phyloP scores from a whole-genome alignment of 1,140 invertebrate species.

The Eurosta solidaginis region DNA sequence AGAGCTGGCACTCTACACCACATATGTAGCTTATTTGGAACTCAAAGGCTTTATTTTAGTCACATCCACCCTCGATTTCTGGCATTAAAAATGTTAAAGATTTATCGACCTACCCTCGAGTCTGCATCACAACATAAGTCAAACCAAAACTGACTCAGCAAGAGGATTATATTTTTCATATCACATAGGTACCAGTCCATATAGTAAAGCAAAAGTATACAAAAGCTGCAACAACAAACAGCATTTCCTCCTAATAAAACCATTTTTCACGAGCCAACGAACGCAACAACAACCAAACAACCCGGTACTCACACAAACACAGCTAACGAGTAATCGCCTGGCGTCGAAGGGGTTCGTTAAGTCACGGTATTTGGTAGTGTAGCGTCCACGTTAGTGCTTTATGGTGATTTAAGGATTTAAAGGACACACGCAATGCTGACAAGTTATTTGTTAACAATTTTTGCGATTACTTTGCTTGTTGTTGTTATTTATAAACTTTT shows the following conservation, averaged over 20 bases:
- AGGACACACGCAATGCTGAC: background rate
- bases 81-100: too few relatives aligned
- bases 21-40: too few relatives aligned
- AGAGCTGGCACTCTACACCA: too few relatives aligned
- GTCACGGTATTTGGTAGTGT: too few relatives aligned
- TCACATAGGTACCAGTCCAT: too few relatives aligned
- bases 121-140: too few relatives aligned
- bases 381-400: background rate
- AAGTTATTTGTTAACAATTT: constrained; percentile 19
- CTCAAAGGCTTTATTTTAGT: too few relatives aligned
- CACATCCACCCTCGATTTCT: too few relatives aligned
- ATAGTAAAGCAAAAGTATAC: background rate
- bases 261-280: background rate
- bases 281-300: constrained; percentile 9
- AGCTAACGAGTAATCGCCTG: background rate
- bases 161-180: too few relatives aligned
- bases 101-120: too few relatives aligned
- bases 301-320: too few relatives aligned
- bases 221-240: background rate
- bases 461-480: background rate
- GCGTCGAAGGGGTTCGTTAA: background rate
- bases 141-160: too few relatives aligned
- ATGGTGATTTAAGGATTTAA: constrained; percentile 18
- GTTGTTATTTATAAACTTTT: background rate
- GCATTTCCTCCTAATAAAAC: constrained; percentile 8